These are phyloP conservation scores for Monomorium pharaonis DNA, from an alignment of 1,140 invertebrate genomes.

Conservation along the genomic window DNA sequence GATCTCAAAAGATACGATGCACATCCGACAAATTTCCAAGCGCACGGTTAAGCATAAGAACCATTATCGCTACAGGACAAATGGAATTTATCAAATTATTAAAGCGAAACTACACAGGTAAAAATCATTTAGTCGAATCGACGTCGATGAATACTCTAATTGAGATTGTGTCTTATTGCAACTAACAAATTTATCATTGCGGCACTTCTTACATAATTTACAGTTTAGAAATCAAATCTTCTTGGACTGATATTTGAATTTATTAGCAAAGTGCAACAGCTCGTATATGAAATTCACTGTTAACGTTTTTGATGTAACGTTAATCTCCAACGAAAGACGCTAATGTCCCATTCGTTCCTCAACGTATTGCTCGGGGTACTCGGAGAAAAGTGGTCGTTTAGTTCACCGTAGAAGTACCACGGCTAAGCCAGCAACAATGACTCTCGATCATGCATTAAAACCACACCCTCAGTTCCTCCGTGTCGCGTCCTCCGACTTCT, in stretches of 20 bases:
- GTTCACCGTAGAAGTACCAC: neutral
- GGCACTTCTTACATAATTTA: neutral
- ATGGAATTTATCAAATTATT: neutral
- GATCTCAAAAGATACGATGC: slow-evolving; percentile 14
- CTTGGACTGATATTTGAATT: neutral
- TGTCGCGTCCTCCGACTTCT: neutral
- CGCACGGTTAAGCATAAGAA: neutral
- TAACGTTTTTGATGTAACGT: neutral
- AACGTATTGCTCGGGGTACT: neutral
- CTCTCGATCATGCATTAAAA: slow-evolving; percentile 42
- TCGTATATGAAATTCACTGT: neutral
- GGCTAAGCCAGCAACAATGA: slow-evolving; percentile 43
- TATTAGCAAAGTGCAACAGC: neutral
- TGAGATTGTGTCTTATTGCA: neutral
- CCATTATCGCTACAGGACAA: neutral
- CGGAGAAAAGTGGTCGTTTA: neutral
- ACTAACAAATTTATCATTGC: neutral
- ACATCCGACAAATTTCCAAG: slow-evolving; percentile 22
- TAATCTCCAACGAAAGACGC: neutral
- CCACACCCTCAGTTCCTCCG: neutral
- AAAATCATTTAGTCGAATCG: no score
- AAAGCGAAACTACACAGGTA: neutral
- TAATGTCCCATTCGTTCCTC: neutral
- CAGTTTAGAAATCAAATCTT: neutral
- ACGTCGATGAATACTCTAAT: neutral